phyloP scores from a whole-genome alignment of 1,140 invertebrate species.

The Drosophila yakuba region DNA sequence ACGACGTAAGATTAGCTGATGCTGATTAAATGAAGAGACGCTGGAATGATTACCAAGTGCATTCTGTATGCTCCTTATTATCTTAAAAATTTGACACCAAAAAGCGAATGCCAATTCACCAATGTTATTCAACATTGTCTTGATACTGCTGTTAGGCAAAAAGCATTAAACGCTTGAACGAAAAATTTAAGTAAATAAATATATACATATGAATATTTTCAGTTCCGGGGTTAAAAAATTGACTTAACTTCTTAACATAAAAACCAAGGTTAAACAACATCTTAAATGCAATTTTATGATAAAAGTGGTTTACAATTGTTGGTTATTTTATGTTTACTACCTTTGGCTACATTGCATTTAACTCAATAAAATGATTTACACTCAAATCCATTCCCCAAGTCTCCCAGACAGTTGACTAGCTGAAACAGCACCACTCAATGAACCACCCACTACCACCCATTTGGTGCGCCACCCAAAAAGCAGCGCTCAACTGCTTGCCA shows the following conservation, averaged over 20 bases:
- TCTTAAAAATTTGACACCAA: no score
- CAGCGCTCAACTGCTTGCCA: conserved; percentile 34
- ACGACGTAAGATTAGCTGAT: conserved; percentile 23
- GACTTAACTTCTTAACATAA: not conserved
- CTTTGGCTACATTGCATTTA: conserved; percentile 41
- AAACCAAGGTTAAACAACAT: no score
- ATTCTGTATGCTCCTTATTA: no score
- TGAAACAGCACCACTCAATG: not conserved
- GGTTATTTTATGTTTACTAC: not conserved
- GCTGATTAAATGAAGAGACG: conserved; percentile 27
- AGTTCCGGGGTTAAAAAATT: not conserved
- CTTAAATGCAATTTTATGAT: no score
- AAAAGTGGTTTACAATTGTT: no score
- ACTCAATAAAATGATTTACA: conserved; percentile 29
- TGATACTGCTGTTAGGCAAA: no score
- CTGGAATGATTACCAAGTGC: conserved; percentile 21
- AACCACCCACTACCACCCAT: not conserved
- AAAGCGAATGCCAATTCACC: no score
- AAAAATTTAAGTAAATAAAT: no score
- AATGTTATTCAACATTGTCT: no score
- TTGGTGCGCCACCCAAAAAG: not conserved
- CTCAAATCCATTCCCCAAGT: conserved; percentile 35
- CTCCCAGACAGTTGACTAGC: conserved; percentile 27
- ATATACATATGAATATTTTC: no score
- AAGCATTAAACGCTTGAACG: no score